Conservation (phyloP, 2,113 vertebrate genomes). For the Ictalurus punctatus region DNA sequence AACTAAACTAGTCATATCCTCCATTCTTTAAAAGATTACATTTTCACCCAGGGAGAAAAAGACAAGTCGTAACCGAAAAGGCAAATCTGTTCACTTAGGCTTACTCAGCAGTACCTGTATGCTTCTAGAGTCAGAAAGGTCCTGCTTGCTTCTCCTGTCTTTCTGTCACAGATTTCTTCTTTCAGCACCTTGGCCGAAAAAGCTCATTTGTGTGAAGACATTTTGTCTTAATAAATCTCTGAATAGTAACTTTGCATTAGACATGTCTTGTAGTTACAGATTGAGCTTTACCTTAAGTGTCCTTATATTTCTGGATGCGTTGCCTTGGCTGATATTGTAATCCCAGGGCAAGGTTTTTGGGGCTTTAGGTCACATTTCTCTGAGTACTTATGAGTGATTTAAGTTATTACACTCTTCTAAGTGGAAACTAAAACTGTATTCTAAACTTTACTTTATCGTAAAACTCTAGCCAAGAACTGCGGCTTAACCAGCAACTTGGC, state of each 20-base stretch:
- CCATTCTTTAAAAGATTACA: constrained; percentile 44
- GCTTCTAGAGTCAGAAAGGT: background rate
- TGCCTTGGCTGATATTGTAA: background rate
- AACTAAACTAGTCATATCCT: background rate
- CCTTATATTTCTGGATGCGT: background rate
- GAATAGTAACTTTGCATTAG: background rate
- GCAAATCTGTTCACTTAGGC: constrained; percentile 40
- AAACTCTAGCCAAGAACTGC: background rate
- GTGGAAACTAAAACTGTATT: background rate
- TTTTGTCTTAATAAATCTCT: background rate
- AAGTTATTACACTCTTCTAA: background rate
- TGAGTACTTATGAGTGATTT: background rate
- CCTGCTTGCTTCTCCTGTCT: background rate
- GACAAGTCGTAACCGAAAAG: constrained; percentile 39
- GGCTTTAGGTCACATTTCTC: background rate
- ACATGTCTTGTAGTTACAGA: background rate
- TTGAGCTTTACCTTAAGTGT: background rate
- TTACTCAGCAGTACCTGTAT: constrained; percentile 8
- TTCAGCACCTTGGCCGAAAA: background rate
- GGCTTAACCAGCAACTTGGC: too few relatives aligned
- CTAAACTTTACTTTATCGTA: background rate
- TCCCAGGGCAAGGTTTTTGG: background rate
- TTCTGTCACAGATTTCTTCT: background rate
- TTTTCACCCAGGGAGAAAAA: constrained; percentile 41
- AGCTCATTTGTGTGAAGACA: background rate